Evolutionary conservation across 2,888 invertebrate species (phyloP), one percentile per base, ranked within the genome.

Genomic region (Epistrophe grossulariae): DNA sequence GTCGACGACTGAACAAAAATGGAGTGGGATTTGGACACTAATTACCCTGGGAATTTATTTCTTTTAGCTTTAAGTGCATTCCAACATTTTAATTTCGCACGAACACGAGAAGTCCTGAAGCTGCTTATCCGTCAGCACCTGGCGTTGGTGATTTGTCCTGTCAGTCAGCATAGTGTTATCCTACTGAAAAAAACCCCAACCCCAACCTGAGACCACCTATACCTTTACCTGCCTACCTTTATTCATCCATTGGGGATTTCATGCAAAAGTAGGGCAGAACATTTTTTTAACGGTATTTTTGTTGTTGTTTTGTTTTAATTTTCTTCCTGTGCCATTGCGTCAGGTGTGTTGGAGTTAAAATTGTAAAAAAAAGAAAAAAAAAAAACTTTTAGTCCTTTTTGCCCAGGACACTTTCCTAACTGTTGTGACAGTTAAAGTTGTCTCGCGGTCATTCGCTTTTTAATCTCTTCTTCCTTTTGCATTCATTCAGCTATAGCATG

Each of bases 361-460:
- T 35, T 35, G 35, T 24, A 9, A n/a, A 28, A 5, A 31, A 28
- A 9, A n/a, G n/a, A 5, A 31, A 28, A 43, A 43, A 48, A 48
- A 48, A 66, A 48, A 52, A 55, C 38, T 57, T 70, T 72, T 19
- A 72, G 24, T 79, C 64, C 31, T 66, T 68, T n/a, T 68, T 52
- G 68, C 28, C 55, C 66, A 68, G 77, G 76, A 70, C 72, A 62
- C 43, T 43, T 52, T 70, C 59, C 45, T 72, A 73, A 70, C 59
- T 78, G 66, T 71, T 72, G 76, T 57, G 79, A 79, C 76, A 76
- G 84, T 66, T 84, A 57, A 80, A 84, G 77, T 77, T 80, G 80
- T 80, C 72, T 68, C 77, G 84, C 80, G 84, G 84, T 80, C 84
- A 84, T 84, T 84, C 68, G 80, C 84, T 84, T 84, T 84, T 80